A percentile compares a stretch with the other conserved stretches of the same genome.
These are phyloP conservation scores for Drosophila rufa DNA, from an alignment of 1,140 invertebrate species.

Conservation along the genomic window DNA sequence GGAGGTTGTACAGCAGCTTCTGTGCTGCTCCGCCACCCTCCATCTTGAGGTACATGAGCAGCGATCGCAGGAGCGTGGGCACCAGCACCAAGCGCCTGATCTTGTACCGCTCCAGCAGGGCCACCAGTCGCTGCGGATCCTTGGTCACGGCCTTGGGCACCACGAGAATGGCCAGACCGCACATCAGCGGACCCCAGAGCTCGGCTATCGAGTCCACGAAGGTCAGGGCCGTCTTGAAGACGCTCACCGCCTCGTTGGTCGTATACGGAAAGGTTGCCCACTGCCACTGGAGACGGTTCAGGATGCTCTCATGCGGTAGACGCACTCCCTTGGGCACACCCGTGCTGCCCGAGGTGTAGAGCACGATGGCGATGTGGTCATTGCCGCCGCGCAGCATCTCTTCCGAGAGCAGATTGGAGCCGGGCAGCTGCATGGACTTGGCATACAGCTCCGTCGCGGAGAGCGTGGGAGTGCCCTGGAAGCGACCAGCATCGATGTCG, in stretches of 20 bases:
- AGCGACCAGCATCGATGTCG: constrained; percentile 69
- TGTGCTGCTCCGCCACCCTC: constrained; percentile 83
- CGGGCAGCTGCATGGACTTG: constrained; percentile 63
- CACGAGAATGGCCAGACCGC: constrained; percentile 88
- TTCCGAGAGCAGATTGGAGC: constrained; percentile 63
- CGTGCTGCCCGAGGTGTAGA: constrained; percentile 97
- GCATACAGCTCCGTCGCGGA: constrained; percentile 68
- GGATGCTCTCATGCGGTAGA: constrained; percentile 91
- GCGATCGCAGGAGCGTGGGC: constrained; percentile 91
- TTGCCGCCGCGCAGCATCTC: constrained; percentile 74
- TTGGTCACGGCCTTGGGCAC: constrained; percentile 90
- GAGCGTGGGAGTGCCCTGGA: constrained; percentile 64
- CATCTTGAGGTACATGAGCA: constrained; percentile 90
- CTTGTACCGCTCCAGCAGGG: constrained; percentile 89
- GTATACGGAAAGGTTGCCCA: constrained; percentile 91
- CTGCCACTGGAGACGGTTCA: constrained; percentile 94
- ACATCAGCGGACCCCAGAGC: constrained; percentile 93
- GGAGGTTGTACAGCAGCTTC: constrained; percentile 87
- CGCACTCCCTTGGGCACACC: constrained; percentile 96
- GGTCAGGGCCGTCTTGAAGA: constrained; percentile 95
- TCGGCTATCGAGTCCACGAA: constrained; percentile 95
- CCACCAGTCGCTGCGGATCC: constrained; percentile 90
- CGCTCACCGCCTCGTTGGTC: constrained; percentile 88
- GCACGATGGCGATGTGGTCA: constrained; percentile 90
- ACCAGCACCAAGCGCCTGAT: constrained; percentile 92